Percentiles rank a stretch among this genome's conserved stretches.
Evolutionary conservation across 2,113 vertebrate species (phyloP).

Genomic region (Hippolais icterina): DNA sequence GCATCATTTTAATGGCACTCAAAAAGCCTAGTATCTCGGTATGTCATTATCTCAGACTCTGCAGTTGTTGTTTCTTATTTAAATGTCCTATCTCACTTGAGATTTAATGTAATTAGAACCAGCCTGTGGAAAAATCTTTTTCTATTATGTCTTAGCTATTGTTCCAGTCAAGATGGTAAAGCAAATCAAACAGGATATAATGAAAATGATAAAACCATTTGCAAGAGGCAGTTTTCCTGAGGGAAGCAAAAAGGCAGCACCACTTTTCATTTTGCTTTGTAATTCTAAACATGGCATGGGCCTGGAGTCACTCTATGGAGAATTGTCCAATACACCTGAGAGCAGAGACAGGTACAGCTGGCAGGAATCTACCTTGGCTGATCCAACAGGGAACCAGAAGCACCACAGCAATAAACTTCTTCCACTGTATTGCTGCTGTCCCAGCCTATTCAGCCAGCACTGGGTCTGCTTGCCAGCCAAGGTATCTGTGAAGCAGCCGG

Average conservation of each 20-base stretch:
- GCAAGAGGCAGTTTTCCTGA: constrained; percentile 16
- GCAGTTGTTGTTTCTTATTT: constrained; percentile 63
- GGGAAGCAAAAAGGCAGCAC: constrained; percentile 27
- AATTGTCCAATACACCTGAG: neutral
- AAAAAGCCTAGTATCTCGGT: neutral
- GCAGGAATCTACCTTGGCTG: neutral
- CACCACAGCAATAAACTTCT: neutral
- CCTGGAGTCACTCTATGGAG: neutral
- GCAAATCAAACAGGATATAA: constrained; percentile 56
- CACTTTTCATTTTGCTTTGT: constrained; percentile 7
- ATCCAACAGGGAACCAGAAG: neutral
- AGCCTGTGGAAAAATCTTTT: constrained; percentile 51
- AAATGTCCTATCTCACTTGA: constrained; percentile 48
- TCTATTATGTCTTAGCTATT: constrained; percentile 47
- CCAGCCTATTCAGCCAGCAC: neutral
- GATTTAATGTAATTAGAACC: constrained; percentile 61
- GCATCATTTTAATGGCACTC: constrained; percentile 5
- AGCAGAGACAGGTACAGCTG: neutral
- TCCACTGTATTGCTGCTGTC: neutral
- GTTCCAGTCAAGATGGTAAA: constrained; percentile 55
- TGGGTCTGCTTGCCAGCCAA: neutral
- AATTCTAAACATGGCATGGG: neutral
- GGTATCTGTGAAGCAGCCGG: neutral
- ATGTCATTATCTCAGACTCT: constrained; percentile 33
- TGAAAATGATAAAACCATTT: constrained; percentile 52